These are phyloP conservation scores for Trinorchestia longiramus DNA, from an alignment of 1,140 invertebrate species.

Conservation along the genomic window DNA sequence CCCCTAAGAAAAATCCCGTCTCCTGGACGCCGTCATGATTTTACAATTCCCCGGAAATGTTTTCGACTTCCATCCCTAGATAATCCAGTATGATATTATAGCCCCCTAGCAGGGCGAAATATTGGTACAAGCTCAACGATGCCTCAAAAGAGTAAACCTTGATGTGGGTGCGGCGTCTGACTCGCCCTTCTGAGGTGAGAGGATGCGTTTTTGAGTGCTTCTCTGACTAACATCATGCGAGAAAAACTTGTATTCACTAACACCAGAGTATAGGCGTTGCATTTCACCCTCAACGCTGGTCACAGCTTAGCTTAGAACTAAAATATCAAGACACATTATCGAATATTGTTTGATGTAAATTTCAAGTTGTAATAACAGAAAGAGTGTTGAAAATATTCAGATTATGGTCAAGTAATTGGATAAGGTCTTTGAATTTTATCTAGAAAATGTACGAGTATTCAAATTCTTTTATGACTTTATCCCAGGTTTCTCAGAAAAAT, in stretches of 20 bases:
- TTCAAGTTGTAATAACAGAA: background rate
- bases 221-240: background rate
- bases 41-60: background rate
- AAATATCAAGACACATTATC: background rate
- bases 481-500: too few relatives aligned
- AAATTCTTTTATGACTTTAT: too few relatives aligned
- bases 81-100: background rate
- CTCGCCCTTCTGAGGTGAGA: background rate
- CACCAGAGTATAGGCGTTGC: background rate
- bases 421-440: too few relatives aligned
- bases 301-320: too few relatives aligned
- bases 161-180: too few relatives aligned
- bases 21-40: background rate
- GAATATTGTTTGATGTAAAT: background rate
- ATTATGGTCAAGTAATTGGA: too few relatives aligned
- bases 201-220: background rate
- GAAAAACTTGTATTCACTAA: background rate
- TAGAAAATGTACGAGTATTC: too few relatives aligned
- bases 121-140: background rate
- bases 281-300: background rate
- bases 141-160: background rate
- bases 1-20: background rate
- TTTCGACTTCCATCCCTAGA: background rate
- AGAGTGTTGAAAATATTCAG: too few relatives aligned
- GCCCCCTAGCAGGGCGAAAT: background rate